Evolutionary conservation across 2,797 vertebrate species (phyloP), one percentile per base, ranked within the genome.

Genomic region (Echiichthys vipera): DNA sequence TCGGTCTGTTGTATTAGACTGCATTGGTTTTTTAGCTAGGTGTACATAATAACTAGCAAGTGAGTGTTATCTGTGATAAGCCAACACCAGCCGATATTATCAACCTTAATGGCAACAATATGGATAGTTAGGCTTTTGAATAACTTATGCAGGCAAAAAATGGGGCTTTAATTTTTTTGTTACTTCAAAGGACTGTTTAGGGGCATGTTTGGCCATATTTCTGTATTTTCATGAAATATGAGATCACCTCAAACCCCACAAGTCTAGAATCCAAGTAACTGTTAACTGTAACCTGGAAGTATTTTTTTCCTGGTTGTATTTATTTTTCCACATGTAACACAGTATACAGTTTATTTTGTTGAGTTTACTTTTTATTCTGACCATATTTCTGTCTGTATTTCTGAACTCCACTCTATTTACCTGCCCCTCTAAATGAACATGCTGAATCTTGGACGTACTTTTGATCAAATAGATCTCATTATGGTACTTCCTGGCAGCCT

Each of bases 381-480:
- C 68, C 71, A 30, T 74, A 37, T 83, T 62, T 56, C 46, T 77
- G 37, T 53, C 34, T 70, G 46, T n/a, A 42, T 58, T 70, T 17
- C 32, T 50, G 51, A 74, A 77, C 63, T 70, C 32, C 22, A 24
- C 58, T 73, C 43, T 36, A 40, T 66, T 65, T 34, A 71, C 62
- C 71, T 71, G 78, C 79, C 67, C 78, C 34, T 70, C 47, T 15
- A n/a, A 75, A 78, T 81, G 59, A 77, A 74, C 65, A 65, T 81
- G 61, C 39, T 61, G 7, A 45, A 46, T 74, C 30, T 78, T 76
- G 69, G 71, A 87, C 65, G 66, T 61, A 74, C 56, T 70, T 86
- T 69, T 78, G 77, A 90, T 90, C 84, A 74, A 64, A 80, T 68
- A 67, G 71, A 77, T 83, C 66, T 77, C 71, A 78, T 86, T 71